A percentile compares a stretch with the other conserved stretches of the same genome.
Conservation (phyloP, 2,888 invertebrate genomes). For the Tipula lateralis region DNA sequence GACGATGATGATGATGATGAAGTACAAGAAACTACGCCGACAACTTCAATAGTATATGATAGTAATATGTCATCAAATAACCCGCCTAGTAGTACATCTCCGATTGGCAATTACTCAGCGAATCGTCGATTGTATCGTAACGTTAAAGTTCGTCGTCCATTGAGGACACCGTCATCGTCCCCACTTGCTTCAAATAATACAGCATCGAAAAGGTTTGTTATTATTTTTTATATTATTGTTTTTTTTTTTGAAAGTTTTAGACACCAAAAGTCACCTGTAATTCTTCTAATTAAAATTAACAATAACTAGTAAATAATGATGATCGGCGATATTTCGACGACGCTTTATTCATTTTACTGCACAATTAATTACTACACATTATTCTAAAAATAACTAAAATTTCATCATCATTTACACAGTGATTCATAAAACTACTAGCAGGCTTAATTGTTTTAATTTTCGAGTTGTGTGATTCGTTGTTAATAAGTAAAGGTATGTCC, state of each 20-base stretch:
- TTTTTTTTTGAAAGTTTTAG: not conserved
- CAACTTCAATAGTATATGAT: constrained; percentile 31
- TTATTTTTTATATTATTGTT: not conserved
- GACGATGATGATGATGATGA: constrained; percentile 27
- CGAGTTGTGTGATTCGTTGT: not conserved
- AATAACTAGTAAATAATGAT: not conserved
- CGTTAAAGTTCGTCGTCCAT: constrained; percentile 44
- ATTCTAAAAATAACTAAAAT: not conserved
- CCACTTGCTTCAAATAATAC: constrained; percentile 45
- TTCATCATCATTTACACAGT: not conserved
- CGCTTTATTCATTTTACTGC: not conserved
- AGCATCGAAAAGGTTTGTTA: constrained; percentile 48
- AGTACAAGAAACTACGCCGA: constrained; percentile 32
- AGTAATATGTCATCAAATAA: not conserved
- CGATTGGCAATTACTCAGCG: not conserved
- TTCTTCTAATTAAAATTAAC: not conserved
- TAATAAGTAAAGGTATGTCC: not conserved
- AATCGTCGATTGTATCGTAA: constrained; percentile 39
- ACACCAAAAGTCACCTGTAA: not conserved
- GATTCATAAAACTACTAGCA: constrained; percentile 14
- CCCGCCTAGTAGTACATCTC: not conserved
- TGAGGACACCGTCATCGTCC: constrained; percentile 44
- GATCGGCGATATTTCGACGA: not conserved
- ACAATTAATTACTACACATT: not conserved
- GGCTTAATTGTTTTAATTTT: not conserved